Evolutionary conservation across 2,888 invertebrate species (phyloP), one percentile per base, ranked within the genome.

Genomic region (Caenorhabditis sp.): DNA sequence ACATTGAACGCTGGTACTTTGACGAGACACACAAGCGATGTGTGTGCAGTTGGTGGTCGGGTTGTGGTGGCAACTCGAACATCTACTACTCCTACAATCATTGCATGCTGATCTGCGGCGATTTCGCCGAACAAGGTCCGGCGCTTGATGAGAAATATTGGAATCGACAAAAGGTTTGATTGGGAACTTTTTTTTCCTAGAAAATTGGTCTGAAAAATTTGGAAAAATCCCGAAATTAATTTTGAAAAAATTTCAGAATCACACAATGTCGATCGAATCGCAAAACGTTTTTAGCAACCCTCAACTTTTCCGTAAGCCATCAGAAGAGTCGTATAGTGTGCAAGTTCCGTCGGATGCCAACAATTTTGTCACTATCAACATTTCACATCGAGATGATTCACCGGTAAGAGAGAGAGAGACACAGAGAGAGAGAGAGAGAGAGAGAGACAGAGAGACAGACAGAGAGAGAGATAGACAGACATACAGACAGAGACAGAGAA

Each of bases 21-120:
- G 81, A 83, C 37, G 69, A 76, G 58, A 61, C 64, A 24, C 72
- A 75, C 57, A 80, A 80, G 55, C 77, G 78, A 65, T 83, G 83
- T 57, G 78, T 82, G 27, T 83, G 83, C 69, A 79, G 81, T 53
- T 82, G 77, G 72, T 83, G 81, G 82, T 76, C 81, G 43, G 83
- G 83, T 1, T 83, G 83, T 63, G 82, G 83, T 6, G 82, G 83
- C 1, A 83, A 83, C 62, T 77, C 77, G 10, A 83, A 83, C 49
- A 77, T 77, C 49, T 83, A 77, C 65, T 81, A 82, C 57, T 83
- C 83, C 1, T 82, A 79, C 66, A 76, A 76, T 37, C 82, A 83
- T 53, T 83, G 83, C 61, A 81, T 81, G 83, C 65, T 76, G 37
- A 78, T 83, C 21, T 83, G 83, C 58, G 83, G 83, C 19, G 77